phyloP scores from a whole-genome alignment of 1,140 invertebrate genomes.

The Hirudo medicinalis region DNA sequence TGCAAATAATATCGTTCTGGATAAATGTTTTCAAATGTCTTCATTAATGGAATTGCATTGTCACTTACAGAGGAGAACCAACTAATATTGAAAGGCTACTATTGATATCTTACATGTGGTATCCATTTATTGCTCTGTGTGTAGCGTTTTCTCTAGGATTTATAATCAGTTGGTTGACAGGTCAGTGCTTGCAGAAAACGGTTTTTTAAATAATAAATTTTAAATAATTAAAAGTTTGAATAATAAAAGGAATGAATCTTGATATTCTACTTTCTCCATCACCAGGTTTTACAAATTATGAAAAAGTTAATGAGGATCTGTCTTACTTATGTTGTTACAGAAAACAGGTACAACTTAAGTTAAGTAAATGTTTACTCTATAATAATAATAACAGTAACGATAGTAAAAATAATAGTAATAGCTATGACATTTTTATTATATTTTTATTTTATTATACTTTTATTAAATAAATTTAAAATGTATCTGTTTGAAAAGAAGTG shows the following conservation, averaged over 20 bases:
- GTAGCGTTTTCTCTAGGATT: slow-evolving; percentile 4
- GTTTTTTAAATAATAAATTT: too few species aligned
- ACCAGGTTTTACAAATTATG: slow-evolving; percentile 9
- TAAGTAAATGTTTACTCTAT: background rate
- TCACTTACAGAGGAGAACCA: background rate
- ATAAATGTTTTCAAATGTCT: too few species aligned
- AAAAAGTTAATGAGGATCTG: slow-evolving; percentile 7
- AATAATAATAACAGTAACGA: too few species aligned
- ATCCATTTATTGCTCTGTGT: slow-evolving; percentile 5
- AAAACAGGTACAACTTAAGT: background rate
- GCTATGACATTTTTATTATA: too few species aligned
- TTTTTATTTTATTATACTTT: too few species aligned
- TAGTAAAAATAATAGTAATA: too few species aligned
- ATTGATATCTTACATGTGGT: slow-evolving; percentile 18
- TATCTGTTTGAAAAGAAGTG: background rate
- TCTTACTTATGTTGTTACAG: slow-evolving; percentile 16
- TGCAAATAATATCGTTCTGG: too few species aligned
- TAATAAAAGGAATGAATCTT: background rate
- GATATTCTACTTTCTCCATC: background rate
- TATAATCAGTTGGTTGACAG: slow-evolving; percentile 12
- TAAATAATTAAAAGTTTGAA: too few species aligned
- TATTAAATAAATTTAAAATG: too few species aligned
- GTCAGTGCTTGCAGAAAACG: background rate
- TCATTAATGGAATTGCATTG: too few species aligned
- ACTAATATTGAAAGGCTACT: background rate